Percentiles rank a stretch among this genome's conserved stretches.
Evolutionary conservation across 2,888 invertebrate species (phyloP).

Genomic region (Merodon equestris): DNA sequence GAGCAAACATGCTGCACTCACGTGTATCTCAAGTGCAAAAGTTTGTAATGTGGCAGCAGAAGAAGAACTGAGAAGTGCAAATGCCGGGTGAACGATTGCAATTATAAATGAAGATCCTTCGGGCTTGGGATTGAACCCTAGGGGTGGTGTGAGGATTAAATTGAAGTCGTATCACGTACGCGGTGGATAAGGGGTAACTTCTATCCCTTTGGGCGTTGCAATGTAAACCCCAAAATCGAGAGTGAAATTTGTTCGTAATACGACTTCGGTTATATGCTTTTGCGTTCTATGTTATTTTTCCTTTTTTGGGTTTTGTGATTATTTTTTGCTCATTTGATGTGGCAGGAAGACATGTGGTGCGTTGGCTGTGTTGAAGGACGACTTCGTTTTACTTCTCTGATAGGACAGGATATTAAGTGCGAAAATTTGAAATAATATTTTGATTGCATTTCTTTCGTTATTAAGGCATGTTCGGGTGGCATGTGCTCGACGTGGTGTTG

Average conservation of each 20-base stretch:
- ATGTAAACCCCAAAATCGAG: slow-evolving; percentile 62
- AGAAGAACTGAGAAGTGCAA: slow-evolving; percentile 60
- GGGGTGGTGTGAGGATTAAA: slow-evolving; percentile 53
- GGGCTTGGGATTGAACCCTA: slow-evolving; percentile 27
- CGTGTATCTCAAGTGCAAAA: slow-evolving; percentile 47
- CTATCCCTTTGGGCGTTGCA: slow-evolving; percentile 60
- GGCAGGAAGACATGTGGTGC: slow-evolving; percentile 57
- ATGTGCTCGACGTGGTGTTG: neutral
- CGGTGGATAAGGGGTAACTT: slow-evolving; percentile 31
- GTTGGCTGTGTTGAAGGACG: slow-evolving; percentile 15
- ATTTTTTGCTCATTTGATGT: slow-evolving; percentile 55
- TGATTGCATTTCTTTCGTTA: slow-evolving; percentile 55
- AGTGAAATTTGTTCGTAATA: slow-evolving; percentile 19
- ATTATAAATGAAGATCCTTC: slow-evolving; percentile 43
- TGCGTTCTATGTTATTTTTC: slow-evolving; percentile 2
- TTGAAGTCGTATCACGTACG: slow-evolving; percentile 67
- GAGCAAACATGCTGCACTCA: slow-evolving; percentile 57
- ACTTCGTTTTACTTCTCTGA: slow-evolving; percentile 16
- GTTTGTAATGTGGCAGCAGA: slow-evolving; percentile 52
- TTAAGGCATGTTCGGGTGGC: slow-evolving; percentile 1
- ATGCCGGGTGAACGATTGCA: slow-evolving; percentile 57
- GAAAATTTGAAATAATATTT: slow-evolving; percentile 65
- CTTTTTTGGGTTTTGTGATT: slow-evolving; percentile 38
- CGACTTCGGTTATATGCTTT: no score
- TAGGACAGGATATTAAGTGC: slow-evolving; percentile 64